Evolutionary conservation across 2,797 vertebrate genomes (phyloP), one percentile per base, ranked within the genome.

Genomic region (Eidolon dupreanum): DNA sequence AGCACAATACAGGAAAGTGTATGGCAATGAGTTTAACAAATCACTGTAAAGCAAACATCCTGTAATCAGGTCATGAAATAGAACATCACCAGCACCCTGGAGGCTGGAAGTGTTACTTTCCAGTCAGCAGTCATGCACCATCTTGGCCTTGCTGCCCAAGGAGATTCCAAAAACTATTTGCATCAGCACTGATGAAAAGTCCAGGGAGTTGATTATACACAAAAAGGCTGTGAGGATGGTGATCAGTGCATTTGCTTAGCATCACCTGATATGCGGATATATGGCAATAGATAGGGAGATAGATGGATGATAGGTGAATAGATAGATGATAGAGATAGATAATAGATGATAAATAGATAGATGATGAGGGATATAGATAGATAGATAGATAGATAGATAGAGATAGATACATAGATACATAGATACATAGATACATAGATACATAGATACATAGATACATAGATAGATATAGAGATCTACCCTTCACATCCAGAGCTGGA

Each of bases 121-220:
- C 65, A 33, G 28, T 19, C 2, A 1, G 6, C 9, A 51, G 51
- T 11, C 53, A 41, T 15, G 3, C 12, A 8, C 15, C 43, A 12
- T 20, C 16, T 46, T 6, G 24, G 73, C 41, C 70, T 63, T 19
- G 0, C 82, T 3, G 43, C 17, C 28, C 0, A 0, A 3, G 19
- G 33, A 20, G 31, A 22, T 12, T 17, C 61, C 6, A 6, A 75
- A 43, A 73, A 17, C 9, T 26, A 7, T 74, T 36, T 11, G 15
- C 33, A 24, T 2, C 0, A 65, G 4, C 6, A 4, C 6, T 8
- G 5, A 31, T 28, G 31, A 28, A n/a, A 36, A 46, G 3, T 0
- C 22, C 16, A 2, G 65, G 51, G 59, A 38, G 7, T 31, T 41
- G 33, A 17, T 20, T 41, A 77, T 13, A 10, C 1, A 2, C 1